Conservation (phyloP, 2,797 vertebrate species). For the Eurystomus glaucurus region DNA sequence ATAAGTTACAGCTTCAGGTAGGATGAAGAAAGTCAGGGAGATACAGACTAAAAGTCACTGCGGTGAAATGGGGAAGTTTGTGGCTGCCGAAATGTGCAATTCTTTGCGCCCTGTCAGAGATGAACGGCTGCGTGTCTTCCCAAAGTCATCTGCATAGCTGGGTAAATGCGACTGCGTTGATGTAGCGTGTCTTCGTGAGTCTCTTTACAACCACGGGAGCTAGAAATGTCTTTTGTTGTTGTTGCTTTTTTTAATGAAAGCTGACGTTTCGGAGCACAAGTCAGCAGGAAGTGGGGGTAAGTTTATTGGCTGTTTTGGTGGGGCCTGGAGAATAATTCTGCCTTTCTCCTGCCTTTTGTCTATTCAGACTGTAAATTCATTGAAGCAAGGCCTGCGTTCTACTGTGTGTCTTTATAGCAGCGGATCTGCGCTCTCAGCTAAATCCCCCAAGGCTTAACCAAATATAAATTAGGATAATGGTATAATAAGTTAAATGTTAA, state of each 20-base stretch:
- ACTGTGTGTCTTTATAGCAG: constrained; percentile 47
- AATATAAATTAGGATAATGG: constrained; percentile 70
- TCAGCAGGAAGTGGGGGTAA: constrained; percentile 57
- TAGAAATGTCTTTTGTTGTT: constrained; percentile 65
- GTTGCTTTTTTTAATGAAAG: constrained; percentile 53
- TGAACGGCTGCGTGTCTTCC: constrained; percentile 5
- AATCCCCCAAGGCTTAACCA: constrained; percentile 56
- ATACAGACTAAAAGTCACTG: fast-evolving
- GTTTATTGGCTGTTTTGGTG: constrained; percentile 73
- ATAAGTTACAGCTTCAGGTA: not conserved
- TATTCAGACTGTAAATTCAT: constrained; percentile 68
- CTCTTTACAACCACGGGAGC: constrained; percentile 60
- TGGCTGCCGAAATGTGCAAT: not conserved
- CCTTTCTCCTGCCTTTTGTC: constrained; percentile 72
- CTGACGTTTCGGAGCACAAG: constrained; percentile 57
- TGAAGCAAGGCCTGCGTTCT: constrained; percentile 56
- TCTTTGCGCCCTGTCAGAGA: constrained; percentile 16
- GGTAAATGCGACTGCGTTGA: constrained; percentile 38
- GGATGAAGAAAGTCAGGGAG: not conserved
- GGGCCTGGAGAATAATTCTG: constrained; percentile 70
- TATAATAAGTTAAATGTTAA: constrained; percentile 60
- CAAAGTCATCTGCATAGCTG: constrained; percentile 28
- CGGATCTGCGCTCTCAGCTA: constrained; percentile 53
- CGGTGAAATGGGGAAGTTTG: not conserved
- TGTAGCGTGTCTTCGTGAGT: constrained; percentile 49